Base-by-base conservation (phyloP, 2,797 vertebrate species). In the Liasis olivaceus region DNA sequence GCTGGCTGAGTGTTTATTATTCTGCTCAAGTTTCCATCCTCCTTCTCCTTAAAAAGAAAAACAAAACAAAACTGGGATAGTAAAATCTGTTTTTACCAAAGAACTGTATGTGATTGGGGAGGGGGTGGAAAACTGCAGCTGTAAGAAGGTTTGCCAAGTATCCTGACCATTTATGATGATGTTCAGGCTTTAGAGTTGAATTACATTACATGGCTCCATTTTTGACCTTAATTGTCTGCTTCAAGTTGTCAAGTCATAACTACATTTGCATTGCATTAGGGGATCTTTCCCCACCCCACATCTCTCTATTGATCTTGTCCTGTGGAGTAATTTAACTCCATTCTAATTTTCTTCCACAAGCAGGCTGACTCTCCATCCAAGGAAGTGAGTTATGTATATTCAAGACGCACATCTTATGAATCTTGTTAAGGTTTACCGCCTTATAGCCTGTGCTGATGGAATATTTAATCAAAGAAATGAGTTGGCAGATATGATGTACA, bases 391-490 rank as follows among this genome's bases (percentile, higher is more conserved):
- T 97, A 98, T 98, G 97, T 96, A 96, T 97, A 97, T 97, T 98
- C 97, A 96, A 98, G 97, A 97, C 97, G 97, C 95, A 95, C 97
- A 97, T 97, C 97, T 97, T 97, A 98, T 96, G 97, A 98, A 98
- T 98, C 97, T 98, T 98, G 98, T 98, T 98, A 98, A 98, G 98
- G 97, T 98, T 97, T 98, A 97, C 97, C 12, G 96, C 97, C 97
- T 97, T 96, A 95, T 85, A 97, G 97, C 96, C 97, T 62, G 62
- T 95, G 59, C 97, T 98, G 97, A 98, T 98, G 97, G 98, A 98
- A 98, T 98, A 98, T 98, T 98, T 98, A 98, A 98, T 98, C 98
- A 98, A 97, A 98, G 97, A 96, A 98, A 98, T 98, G 98, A 98
- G 97, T 95, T 97, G 98, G 98, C 97, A 98, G 97, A 95, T 98